Evolutionary conservation across 2,888 invertebrate genomes (phyloP).

Genomic region (Cinara cedri): DNA sequence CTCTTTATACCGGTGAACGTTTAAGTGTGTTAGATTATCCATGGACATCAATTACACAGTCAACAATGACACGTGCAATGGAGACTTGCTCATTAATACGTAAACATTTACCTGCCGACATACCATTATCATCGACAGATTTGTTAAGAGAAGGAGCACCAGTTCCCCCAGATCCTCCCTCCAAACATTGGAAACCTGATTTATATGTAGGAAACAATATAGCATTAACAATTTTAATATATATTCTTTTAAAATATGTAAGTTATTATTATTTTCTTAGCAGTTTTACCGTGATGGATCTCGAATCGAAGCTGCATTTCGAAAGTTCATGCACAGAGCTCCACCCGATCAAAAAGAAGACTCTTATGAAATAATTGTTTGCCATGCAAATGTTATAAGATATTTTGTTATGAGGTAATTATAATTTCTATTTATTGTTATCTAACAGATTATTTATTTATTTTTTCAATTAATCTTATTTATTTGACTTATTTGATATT

Average conservation of each 20-base stretch:
- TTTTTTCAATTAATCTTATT: too few relatives aligned
- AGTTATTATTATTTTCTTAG: conserved; percentile 64
- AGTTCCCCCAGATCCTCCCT: conserved; percentile 89
- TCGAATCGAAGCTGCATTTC: conserved; percentile 93
- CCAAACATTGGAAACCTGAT: conserved; percentile 87
- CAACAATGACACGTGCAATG: conserved; percentile 91
- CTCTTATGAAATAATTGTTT: conserved; percentile 88
- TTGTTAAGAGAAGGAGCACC: conserved; percentile 93
- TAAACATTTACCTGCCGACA: conserved; percentile 68
- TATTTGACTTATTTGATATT: background rate
- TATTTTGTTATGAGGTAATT: conserved; percentile 87
- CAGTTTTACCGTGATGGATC: conserved; percentile 93
- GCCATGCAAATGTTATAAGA: conserved; percentile 97
- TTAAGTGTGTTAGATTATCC: conserved; percentile 78
- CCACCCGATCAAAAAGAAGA: conserved; percentile 79
- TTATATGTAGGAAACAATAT: conserved; percentile 68
- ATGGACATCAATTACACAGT: conserved; percentile 80
- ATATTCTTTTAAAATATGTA: conserved; percentile 36
- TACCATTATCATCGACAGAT: conserved; percentile 71
- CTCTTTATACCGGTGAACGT: conserved; percentile 81
- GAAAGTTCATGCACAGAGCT: conserved; percentile 91
- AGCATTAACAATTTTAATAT: background rate
- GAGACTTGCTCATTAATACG: conserved; percentile 88
- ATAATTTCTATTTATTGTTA: background rate
- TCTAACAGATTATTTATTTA: background rate